These are phyloP conservation scores for Fukomys damarensis DNA, from an alignment of 2,113 vertebrate species.

Conservation along the genomic window DNA sequence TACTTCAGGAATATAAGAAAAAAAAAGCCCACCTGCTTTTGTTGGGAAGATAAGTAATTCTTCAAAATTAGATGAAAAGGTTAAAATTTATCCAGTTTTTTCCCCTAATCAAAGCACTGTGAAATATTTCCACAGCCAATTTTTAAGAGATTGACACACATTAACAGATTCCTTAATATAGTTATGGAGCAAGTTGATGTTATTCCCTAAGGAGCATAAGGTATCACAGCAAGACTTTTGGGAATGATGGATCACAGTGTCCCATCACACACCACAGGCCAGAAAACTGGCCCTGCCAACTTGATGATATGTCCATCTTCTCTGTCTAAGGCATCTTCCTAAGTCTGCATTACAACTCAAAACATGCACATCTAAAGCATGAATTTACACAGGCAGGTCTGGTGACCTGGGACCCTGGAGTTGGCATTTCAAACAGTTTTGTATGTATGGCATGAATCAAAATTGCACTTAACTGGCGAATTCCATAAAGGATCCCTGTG, in stretches of 20 bases:
- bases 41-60: neutral
- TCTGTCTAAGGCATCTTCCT: neutral
- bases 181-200: neutral
- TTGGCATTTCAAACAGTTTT: neutral
- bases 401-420: accelerated
- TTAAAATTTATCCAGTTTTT: neutral
- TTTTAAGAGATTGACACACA: neutral
- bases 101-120: neutral
- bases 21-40: neutral
- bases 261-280: accelerated
- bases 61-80: slow-evolving; percentile 21
- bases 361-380: neutral
- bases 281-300: neutral
- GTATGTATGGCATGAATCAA: accelerated
- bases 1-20: slow-evolving; percentile 32
- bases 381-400: accelerated
- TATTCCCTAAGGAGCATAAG: neutral
- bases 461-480: neutral
- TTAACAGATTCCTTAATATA: neutral
- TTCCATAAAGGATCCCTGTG: neutral
- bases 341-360: neutral
- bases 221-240: neutral
- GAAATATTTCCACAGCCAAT: neutral
- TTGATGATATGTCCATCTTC: neutral
- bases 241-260: neutral